A percentile compares a stretch with the other conserved stretches of the same genome.
These are phyloP conservation scores for Xestia c-nigrum DNA, from an alignment of 2,888 invertebrate species.

Conservation along the genomic window DNA sequence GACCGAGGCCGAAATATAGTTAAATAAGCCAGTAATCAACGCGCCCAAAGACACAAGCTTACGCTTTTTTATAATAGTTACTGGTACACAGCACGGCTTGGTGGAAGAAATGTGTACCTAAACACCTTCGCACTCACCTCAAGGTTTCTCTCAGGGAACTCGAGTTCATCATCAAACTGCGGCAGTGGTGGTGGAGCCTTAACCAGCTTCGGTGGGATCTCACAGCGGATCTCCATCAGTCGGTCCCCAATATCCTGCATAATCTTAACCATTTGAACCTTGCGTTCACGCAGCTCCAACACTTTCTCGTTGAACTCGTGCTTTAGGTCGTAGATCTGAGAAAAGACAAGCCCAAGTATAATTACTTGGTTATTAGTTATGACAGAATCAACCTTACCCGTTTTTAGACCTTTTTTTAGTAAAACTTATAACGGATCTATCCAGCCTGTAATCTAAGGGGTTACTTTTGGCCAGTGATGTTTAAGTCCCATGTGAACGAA, in stretches of 20 bases:
- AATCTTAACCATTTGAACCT: slow-evolving; percentile 76
- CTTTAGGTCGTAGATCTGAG: slow-evolving; percentile 84
- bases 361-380: neutral
- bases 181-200: slow-evolving; percentile 86
- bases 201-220: slow-evolving; percentile 88
- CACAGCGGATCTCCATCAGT: slow-evolving; percentile 89
- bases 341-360: neutral
- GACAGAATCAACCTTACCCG: neutral
- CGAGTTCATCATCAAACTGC: slow-evolving; percentile 86
- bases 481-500: neutral
- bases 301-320: slow-evolving; percentile 84
- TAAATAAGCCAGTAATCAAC: neutral
- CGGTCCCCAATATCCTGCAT: slow-evolving; percentile 84
- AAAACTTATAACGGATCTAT: neutral
- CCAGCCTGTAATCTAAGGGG: neutral
- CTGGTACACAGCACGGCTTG: neutral
- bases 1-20: neutral
- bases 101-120: neutral
- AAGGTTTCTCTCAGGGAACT: slow-evolving; percentile 91
- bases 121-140: slow-evolving; percentile 70
- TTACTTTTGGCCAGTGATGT: neutral
- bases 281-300: slow-evolving; percentile 81
- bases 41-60: neutral
- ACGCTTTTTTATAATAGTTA: neutral
- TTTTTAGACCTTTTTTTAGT: neutral